Base-by-base conservation (phyloP, 1,140 invertebrate species). In the Radopholus similis region DNA sequence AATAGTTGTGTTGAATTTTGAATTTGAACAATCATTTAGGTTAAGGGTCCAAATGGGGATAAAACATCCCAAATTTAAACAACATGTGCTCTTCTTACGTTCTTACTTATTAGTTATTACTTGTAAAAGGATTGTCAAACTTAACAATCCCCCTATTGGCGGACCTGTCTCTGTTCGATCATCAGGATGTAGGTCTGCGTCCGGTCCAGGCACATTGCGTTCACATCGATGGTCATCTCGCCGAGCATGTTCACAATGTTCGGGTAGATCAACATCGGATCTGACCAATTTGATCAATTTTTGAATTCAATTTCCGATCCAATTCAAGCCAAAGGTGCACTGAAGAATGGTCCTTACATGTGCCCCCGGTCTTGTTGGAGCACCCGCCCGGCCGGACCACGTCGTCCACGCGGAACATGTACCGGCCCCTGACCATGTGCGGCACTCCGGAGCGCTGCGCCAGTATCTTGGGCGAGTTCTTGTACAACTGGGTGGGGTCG, bases 181-280 rank as follows among this genome's bases (percentile, higher is more conserved):
- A 81, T 81, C n/a, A 81, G 74, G 62, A 79, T 74, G 63, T 81
- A 81, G 6, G 79, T 81, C 64, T 81, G 78, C 3, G 77, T 71
- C 9, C 72, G 70, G 57, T 81, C 78, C 8, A 81, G 47, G 67
- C 78, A 81, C 38, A 80, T 71, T 4, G 76, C 78, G 57, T 81
- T 81, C 37, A 81, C 68, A 59, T 82, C 80, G 21, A 83, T 72
- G 2, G 78, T 77, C 78, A 81, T 81, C 47, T 81, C 78, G 56
- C 78, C 78, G n/a, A 81, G 64, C 78, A 82, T 81, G 71, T 81
- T 81, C n/a, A 81, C 78, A 44, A 82, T 81, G 51, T 81, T 79
- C 18, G 78, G 78, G 44, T 81, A 81, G 59, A 83, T 81, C 30
- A 82, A 38, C 66, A 83, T 78, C 1, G 81, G 80, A 55, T 74